Evolutionary conservation across 2,888 invertebrate genomes (phyloP), one percentile per base, ranked within the genome.

Genomic region (Chrysolina americana): DNA sequence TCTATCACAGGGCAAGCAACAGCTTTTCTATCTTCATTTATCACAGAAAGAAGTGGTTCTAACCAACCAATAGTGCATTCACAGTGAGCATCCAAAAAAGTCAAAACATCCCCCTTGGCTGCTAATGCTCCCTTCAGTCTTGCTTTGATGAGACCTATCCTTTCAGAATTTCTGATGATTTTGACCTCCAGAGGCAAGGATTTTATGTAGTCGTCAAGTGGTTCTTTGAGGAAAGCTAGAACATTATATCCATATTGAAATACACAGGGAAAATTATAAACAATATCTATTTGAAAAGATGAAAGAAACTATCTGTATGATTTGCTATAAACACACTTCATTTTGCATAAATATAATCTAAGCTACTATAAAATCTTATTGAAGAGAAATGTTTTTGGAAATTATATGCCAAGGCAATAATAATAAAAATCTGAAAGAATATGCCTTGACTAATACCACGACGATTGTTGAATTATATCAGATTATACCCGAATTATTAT

Each of bases 81-180:
- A 88, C 97, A 97, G 88, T 98, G 98, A 44, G 97, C 96, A 87
- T 98, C 98, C 15, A 98, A 89, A 85, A 98, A 98, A 5, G 97
- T 95, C 65, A 98, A 89, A 10, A 95, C 94, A 81, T 93, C 92
- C 0, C 96, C 96, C 63, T 87, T 88, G 0, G 95, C 94, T 79
- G 90, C 88, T 65, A 89, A 89, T 0, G 95, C 95, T 62, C 97
- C 97, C 86, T 94, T 89, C 47, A 98, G 89, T 73, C 97, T 90
- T 0, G 97, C 96, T 79, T 94, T 91, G 36, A 97, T 95, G 56
- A 97, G 88, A 4, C 97, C 97, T 64, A 94, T 91, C 74, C 97
- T 90, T 76, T 91, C 87, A 28, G 87, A 83, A 66, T 94, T 92
- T 69, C 96, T 90, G 65, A 95, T 85, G 28, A 96, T 89, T 76